Evolutionary conservation across 1,140 invertebrate species (phyloP).

Genomic region (Cherax quadricarinatus): DNA sequence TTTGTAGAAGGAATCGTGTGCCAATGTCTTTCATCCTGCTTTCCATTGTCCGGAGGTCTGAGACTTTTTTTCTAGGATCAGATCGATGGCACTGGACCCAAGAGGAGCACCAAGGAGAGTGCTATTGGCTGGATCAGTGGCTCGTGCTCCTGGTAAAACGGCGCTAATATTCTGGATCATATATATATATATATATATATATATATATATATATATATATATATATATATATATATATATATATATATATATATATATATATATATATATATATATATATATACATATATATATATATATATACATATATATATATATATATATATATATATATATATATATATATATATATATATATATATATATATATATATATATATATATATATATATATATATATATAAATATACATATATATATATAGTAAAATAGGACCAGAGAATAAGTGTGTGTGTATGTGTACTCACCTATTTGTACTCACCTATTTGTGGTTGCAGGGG

Average conservation of each 20-base stretch:
- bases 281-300: conserved; percentile 18
- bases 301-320: conserved; percentile 3
- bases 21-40: too few relatives aligned
- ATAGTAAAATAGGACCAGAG: not conserved
- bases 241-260: conserved; percentile 6
- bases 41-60: too few relatives aligned
- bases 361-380: conserved; percentile 15
- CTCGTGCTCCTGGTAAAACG: too few relatives aligned
- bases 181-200: conserved; percentile 17
- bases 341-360: conserved; percentile 15
- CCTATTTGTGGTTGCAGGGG: too few relatives aligned
- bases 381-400: conserved; percentile 20
- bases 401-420: not conserved
- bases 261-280: conserved; percentile 24
- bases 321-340: conserved; percentile 15
- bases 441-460: too few relatives aligned
- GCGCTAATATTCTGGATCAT: not conserved
- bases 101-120: too few relatives aligned
- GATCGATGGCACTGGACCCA: too few relatives aligned
- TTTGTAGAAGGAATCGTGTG: too few relatives aligned
- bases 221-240: conserved; percentile 24
- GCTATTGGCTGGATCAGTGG: too few relatives aligned
- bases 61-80: too few relatives aligned
- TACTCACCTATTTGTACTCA: too few relatives aligned
- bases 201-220: conserved; percentile 22